Evolutionary conservation across 2,888 invertebrate genomes (phyloP), one percentile per base, ranked within the genome.

Genomic region (Chrysolina oricalcia): DNA sequence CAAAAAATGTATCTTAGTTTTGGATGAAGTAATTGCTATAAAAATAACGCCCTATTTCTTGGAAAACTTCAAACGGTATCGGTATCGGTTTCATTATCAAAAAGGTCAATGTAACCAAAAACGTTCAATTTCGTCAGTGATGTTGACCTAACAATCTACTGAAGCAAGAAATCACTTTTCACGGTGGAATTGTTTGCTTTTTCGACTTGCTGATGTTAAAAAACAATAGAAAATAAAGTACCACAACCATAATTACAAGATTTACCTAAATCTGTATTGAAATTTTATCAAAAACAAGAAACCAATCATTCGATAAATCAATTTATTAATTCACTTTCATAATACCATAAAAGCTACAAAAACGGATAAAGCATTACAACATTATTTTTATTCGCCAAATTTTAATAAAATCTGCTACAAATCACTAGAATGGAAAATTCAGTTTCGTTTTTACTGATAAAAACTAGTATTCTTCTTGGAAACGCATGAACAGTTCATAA

Each of bases 141-240:
- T 9, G n/a, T 35, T 68, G 41, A 40, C 19, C 56, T 19, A 17
- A 63, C 27, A 73, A 35, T 46, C 53, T 65, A 73, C 23, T 35
- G 53, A 48, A 50, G 68, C 69, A 59, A 21, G 62, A 73, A 74
- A 74, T 56, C 65, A 40, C 23, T 50, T 50, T 74, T 74, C 41
- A 74, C 70, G 65, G 64, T 74, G 13, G 23, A 40, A 46, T 53
- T 64, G 69, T 69, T 70, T 43, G 62, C 13, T 43, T 43, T 43
- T 15, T 40, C 9, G 40, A 13, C 1, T 17, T 2, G 43, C 19
- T 9, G 13, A 53, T 56, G 19, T 53, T 17, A 13, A 68, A 62
- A 72, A 59, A 48, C 63, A 17, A 41, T 13, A 53, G 46, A 40
- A 65, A 43, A 67, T 27, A 59, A 59, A 56, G 40, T 27, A 50